These are phyloP conservation scores for Oreotragus oreotragus DNA, from an alignment of 2,113 vertebrate species.

Conservation along the genomic window DNA sequence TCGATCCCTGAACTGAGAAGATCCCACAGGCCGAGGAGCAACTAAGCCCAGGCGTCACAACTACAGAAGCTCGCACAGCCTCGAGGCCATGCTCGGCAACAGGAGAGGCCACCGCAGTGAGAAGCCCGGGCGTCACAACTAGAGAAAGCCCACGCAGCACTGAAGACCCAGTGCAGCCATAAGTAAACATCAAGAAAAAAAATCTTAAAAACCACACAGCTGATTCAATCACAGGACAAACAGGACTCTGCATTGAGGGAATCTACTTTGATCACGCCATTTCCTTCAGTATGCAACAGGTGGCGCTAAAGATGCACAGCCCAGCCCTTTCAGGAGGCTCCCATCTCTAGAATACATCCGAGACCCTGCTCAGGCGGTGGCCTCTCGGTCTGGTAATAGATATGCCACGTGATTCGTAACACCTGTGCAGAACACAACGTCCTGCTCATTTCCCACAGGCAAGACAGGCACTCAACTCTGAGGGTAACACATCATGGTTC, in stretches of 20 bases:
- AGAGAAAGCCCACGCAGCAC: background rate
- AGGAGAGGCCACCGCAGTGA: background rate
- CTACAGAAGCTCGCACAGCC: background rate
- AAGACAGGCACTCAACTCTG: rapidly evolving
- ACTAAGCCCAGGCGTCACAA: background rate
- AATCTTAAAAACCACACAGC: background rate
- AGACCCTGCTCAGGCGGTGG: background rate
- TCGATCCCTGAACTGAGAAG: background rate
- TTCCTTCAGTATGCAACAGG: background rate
- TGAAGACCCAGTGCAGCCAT: background rate
- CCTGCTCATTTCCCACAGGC: background rate
- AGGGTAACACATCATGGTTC: background rate
- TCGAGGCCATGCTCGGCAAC: background rate
- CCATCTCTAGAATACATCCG: rapidly evolving
- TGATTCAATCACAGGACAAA: background rate
- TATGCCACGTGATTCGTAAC: background rate
- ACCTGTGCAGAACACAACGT: background rate
- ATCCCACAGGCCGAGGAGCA: background rate
- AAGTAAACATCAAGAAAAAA: background rate
- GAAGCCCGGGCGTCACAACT: background rate
- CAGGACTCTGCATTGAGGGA: background rate
- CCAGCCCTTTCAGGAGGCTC: background rate
- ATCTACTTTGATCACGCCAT: background rate
- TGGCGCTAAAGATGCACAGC: background rate
- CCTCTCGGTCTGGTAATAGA: background rate